Base-by-base conservation (phyloP, 2,888 invertebrate species). In the Spialia ferax region DNA sequence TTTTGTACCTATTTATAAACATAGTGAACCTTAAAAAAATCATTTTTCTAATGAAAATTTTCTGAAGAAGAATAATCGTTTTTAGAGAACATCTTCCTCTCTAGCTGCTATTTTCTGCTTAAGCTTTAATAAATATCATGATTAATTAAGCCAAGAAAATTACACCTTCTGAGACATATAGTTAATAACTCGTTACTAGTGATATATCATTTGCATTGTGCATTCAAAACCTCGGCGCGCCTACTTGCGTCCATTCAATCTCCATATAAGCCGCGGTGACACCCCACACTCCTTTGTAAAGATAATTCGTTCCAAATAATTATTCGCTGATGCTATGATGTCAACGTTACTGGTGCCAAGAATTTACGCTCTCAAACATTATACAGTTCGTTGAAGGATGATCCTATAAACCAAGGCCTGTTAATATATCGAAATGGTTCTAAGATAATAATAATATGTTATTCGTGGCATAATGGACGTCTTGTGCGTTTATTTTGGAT, bases 301-400 rank as follows among this genome's bases (percentile, higher is more conserved):
- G 26, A 42, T 59, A 54, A 55, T 55, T 63, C 42, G 54, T 63
- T 15, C 55, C 23, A 42, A 55, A 45, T 63, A 63, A 42, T 55
- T 42, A 42, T 20, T 50, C 15, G 20, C 13, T 50, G 61, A 61
- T 26, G 26, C 23, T 38, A 26, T 38, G 22, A 23, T 55, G 18
- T 18, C 48, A 26, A 60, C 48, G 23, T 22, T 11, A 38, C 32
- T 2, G 48, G 50, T 64, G 57, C 64, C 64, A 64, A 57, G 50
- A 64, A 64, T 57, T 64, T 64, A 57, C 57, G 57, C 57, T 23
- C 64, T 35, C 18, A 5, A 61, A 61, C 32, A 50, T 26, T 29
- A 60, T 26, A 1, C 11, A 29, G 18, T 18, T 20, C n/a, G 6
- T 32, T 61, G 29, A 61, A 61, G 61, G 48, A 61, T 61, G 61